These are phyloP conservation scores for Brienomyrus brachyistius DNA, from an alignment of 2,113 vertebrate species.

Conservation along the genomic window DNA sequence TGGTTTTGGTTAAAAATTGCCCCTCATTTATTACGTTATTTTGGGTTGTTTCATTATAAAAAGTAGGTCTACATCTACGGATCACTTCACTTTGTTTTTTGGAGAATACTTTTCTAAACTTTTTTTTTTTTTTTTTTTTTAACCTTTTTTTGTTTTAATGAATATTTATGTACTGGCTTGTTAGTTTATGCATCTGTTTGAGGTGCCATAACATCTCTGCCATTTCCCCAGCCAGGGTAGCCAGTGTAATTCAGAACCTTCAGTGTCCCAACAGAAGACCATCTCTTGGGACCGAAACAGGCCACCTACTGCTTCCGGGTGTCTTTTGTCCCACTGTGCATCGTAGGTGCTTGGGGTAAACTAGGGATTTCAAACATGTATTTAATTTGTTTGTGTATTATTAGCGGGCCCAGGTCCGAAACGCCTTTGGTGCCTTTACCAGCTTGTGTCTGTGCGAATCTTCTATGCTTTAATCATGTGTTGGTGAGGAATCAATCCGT, in stretches of 20 bases:
- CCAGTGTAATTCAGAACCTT: too few relatives aligned
- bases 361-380: not conserved
- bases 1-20: not conserved
- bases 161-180: not conserved
- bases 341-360: not conserved
- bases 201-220: not conserved
- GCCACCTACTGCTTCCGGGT: not conserved
- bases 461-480: not conserved
- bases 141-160: not conserved
- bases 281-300: too few relatives aligned
- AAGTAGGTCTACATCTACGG: not conserved
- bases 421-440: not conserved
- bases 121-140: not conserved
- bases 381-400: not conserved
- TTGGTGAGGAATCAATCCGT: not conserved
- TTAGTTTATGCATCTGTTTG: not conserved
- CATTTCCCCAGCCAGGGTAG: too few relatives aligned
- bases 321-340: not conserved
- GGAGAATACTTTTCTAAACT: not conserved
- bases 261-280: too few relatives aligned
- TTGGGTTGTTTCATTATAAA: not conserved
- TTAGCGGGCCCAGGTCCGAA: not conserved
- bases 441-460: not conserved
- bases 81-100: not conserved
- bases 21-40: not conserved